phyloP scores from a whole-genome alignment of 1,140 invertebrate species.

The Centruroides vittatus region DNA sequence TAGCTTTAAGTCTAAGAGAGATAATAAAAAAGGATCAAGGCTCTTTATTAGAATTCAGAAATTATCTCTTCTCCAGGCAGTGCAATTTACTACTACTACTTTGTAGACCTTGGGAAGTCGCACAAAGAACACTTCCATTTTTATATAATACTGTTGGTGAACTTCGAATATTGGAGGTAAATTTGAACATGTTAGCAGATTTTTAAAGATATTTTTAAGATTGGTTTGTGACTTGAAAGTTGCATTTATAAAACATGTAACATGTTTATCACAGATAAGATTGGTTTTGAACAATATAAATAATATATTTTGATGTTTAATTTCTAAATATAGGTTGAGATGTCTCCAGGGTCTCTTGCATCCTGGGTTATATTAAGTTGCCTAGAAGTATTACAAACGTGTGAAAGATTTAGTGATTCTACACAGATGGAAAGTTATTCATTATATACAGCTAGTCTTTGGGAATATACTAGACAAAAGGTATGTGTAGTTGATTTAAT shows the following conservation, averaged over 20 bases:
- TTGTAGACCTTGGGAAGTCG: conserved; percentile 51
- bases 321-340: conserved; percentile 26
- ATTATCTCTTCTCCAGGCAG: conserved; percentile 87
- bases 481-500: conserved; percentile 30
- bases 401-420: conserved; percentile 26
- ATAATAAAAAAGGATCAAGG: conserved; percentile 51
- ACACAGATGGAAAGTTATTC: conserved; percentile 52
- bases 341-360: conserved; percentile 64
- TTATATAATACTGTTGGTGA: conserved; percentile 74
- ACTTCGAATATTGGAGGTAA: conserved; percentile 57
- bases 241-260: background rate
- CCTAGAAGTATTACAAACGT: conserved; percentile 66
- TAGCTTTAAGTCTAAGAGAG: conserved; percentile 49
- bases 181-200: background rate
- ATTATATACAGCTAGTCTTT: conserved; percentile 70
- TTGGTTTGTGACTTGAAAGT: background rate
- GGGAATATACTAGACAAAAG: conserved; percentile 87
- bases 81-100: conserved; percentile 66
- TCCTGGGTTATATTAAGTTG: conserved; percentile 90
- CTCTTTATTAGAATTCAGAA: conserved; percentile 75
- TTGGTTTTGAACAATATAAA: too few species aligned
- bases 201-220: background rate
- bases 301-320: too few species aligned
- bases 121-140: conserved; percentile 66
- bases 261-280: too few species aligned